Base-by-base conservation (phyloP, 2,113 vertebrate species). In the Platysteira castanea region DNA sequence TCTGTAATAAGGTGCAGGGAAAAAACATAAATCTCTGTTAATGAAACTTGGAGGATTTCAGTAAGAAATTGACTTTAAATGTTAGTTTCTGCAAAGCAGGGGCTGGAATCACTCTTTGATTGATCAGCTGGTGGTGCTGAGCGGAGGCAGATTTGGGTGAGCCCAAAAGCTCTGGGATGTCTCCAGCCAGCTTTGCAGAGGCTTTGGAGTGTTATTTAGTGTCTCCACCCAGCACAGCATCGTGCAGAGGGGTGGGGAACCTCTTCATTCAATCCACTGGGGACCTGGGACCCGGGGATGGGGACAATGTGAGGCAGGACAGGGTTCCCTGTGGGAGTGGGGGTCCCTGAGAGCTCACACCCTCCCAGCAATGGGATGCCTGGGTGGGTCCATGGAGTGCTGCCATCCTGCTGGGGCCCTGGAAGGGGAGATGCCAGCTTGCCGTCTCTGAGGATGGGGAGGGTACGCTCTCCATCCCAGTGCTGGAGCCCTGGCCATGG, bases 211-310 rank as follows among this genome's bases (percentile, higher is more conserved):
- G 18, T 42, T 18, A 15, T 22, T 90, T 42, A 35, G 12, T 42
- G 35, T 49, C 56, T 90, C 35, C 26, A 35, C 17, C 16, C n/a
- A 68, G 37, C 27, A 50, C 27, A 81, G 44, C 37, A 75, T 13
- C 3, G 0, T 27, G 41, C 21, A 61, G 54, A 65, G 78, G 30
- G 7, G 10, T 59, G 23, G 33, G 47, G 10, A 83, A 53, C 26
- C 18, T n/a, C 35, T 49, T 35, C 22, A 22, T 31, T 54, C 54
- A 19, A 3, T 37, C 1, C 1, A 1, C 39, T 35, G 47, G 30
- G 53, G 23, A 42, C 31, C 9, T 9, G n/a, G 57, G 44, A 50
- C 8, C 20, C 0, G 0, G 24, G 30, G 4, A 28, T 2, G 7
- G 68, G 39, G 20, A 83, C 0, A 0, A 4, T 15, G 30, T 14